Percentiles rank a stretch among this genome's conserved stretches.
Evolutionary conservation across 2,888 invertebrate species (phyloP).

Genomic region (Chalcosyrphus nemorum): DNA sequence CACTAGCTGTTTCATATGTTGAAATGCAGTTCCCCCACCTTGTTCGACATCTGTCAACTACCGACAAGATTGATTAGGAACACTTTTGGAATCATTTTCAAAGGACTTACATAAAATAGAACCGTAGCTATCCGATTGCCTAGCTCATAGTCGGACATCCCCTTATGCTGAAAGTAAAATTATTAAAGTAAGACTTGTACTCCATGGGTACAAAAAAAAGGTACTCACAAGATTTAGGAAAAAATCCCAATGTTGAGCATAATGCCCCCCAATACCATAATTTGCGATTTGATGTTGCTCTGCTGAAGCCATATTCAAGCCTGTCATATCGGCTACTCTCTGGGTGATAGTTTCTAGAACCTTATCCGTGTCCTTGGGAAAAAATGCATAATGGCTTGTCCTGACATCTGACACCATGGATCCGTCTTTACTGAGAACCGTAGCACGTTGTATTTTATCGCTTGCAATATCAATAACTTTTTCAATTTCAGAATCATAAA

Average conservation of each 20-base stretch:
- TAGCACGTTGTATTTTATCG: conserved; percentile 82
- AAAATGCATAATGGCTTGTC: conserved; percentile 76
- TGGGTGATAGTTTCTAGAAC: conserved; percentile 80
- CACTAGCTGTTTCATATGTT: conserved; percentile 89
- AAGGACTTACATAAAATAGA: no score
- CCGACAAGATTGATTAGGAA: no score
- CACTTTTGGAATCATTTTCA: no score
- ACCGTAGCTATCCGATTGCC: no score
- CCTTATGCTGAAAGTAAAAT: no score
- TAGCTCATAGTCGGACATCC: no score
- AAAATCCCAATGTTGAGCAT: conserved; percentile 82
- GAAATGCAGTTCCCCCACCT: conserved; percentile 98
- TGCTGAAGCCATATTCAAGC: conserved; percentile 84
- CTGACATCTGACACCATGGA: conserved; percentile 70
- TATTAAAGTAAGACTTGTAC: no score
- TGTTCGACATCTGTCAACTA: conserved; percentile 98
- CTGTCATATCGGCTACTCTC: conserved; percentile 84
- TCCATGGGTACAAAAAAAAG: no score
- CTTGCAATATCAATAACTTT: conserved; percentile 83
- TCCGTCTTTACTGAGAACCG: conserved; percentile 91
- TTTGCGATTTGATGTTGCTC: conserved; percentile 84
- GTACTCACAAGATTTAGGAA: conserved; percentile 73
- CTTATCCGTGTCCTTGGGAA: conserved; percentile 83
- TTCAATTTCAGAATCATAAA: conserved; percentile 84
- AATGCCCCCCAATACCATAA: conserved; percentile 84